Base-by-base conservation (phyloP, 2,888 invertebrate species). In the Metacarcinus magister region DNA sequence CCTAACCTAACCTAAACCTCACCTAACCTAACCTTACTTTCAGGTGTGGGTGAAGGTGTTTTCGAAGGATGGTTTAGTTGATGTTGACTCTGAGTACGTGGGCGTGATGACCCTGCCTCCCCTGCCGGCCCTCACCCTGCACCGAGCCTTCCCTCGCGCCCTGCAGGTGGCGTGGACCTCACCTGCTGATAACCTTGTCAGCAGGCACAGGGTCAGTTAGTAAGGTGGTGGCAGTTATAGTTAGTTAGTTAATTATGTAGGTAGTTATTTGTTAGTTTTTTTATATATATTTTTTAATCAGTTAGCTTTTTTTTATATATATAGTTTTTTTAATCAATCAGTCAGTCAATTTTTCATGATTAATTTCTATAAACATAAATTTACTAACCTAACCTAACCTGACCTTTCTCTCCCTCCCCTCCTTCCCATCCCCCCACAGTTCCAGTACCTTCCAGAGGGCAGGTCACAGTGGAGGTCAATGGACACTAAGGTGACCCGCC, bases 91-190 rank as follows among this genome's bases (percentile, higher is more conserved):
- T 97, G 97, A 98, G 1, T 98, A 98, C 32, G 98, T 98, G 10
- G 97, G 98, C 13, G 98, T 99, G 39, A 98, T 98, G 93, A 99
- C 99, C 28, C 98, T 98, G 97, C 98, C 98, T 0, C 98, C 98
- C 97, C 99, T 99, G 0, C 98, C 98, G 48, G 98, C 98, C 95
- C 97, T 99, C 8, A 98, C 98, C 0, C 97, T 98, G 16, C 97
- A 98, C 0, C 98, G 98, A 48, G 98, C 97, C n/a, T 98, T 98
- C 0, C 98, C 98, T 0, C 98, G 98, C 95, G 98, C 98, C 7
- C 97, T 99, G 95, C 98, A 98, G 0, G 97, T 99, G 0, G 97
- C 98, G 5, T 99, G 99, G 99, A 98, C 98, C 7, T 98, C 98
- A 0, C 98, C 98, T 0, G 97, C 97, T 0, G 98, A 98, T 97